Conservation (phyloP, 92 coral and sea anemone species). For the Phenganax subtilis region DNA sequence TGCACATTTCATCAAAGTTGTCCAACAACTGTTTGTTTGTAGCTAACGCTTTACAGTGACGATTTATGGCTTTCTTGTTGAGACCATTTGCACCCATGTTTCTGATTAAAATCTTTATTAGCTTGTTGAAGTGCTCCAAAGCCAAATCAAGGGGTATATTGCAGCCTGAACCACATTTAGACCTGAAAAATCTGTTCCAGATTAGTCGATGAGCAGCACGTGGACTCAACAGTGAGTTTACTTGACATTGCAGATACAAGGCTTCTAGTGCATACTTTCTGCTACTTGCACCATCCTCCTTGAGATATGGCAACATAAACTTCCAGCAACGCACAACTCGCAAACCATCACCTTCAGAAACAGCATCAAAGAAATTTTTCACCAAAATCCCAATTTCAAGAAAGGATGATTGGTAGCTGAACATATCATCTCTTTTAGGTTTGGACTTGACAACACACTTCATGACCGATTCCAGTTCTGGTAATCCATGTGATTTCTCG, state of each 20-base stretch:
- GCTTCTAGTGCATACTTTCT: conserved; percentile 60
- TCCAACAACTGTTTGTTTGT: conserved; percentile 33
- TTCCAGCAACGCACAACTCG: conserved; percentile 60
- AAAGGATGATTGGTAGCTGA: conserved; percentile 28
- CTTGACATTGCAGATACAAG: conserved; percentile 61
- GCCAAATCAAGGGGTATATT: conserved; percentile 17
- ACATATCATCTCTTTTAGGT: conserved; percentile 30
- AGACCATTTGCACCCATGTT: conserved; percentile 24
- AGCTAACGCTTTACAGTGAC: conserved; percentile 46
- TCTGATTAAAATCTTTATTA: conserved; percentile 16
- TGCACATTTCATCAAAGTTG: conserved; percentile 35
- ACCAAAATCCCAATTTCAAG: conserved; percentile 6
- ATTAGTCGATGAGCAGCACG: conserved; percentile 51
- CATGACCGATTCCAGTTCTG: conserved; percentile 1
- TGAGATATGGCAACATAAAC: conserved; percentile 52
- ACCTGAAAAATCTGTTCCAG: conserved; percentile 16
- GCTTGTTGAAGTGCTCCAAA: conserved; percentile 15
- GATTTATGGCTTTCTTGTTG: conserved; percentile 36
- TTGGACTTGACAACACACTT: background rate
- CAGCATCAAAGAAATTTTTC: conserved; percentile 39
- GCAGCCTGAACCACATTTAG: conserved; percentile 17
- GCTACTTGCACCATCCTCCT: conserved; percentile 55
- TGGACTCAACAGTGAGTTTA: conserved; percentile 61
- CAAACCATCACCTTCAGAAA: conserved; percentile 59
- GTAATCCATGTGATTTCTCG: conserved; percentile 23